Conservation (phyloP, 2,888 invertebrate species). For the Eupithecia centaureata region DNA sequence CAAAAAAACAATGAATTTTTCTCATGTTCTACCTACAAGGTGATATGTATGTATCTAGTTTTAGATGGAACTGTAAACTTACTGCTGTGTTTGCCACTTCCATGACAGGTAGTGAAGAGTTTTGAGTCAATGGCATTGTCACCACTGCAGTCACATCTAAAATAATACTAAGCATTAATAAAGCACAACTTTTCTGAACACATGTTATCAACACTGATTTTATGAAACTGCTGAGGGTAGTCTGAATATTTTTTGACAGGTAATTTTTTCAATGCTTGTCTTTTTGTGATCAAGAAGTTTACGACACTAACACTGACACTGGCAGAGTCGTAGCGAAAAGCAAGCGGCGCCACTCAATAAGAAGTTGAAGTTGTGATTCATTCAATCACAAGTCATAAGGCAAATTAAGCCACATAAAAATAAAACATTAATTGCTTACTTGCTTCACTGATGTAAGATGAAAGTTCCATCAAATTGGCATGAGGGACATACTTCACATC, state of each 20-base stretch:
- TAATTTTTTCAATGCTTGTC: no score
- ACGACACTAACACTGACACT: no score
- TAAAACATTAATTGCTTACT: conserved; percentile 67
- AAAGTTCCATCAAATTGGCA: conserved; percentile 76
- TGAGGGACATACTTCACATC: conserved; percentile 73
- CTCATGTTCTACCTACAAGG: neutral
- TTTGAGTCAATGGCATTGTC: conserved; percentile 78
- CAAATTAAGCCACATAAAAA: no score
- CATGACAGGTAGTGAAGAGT: conserved; percentile 78
- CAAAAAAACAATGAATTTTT: neutral
- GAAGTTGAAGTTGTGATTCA: neutral
- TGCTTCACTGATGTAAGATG: conserved; percentile 80
- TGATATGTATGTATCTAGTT: neutral
- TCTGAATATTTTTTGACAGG: neutral
- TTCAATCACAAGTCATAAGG: neutral
- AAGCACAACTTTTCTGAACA: conserved; percentile 6
- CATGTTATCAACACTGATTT: neutral
- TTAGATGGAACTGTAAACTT: conserved; percentile 46
- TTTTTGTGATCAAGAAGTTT: no score
- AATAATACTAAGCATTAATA: conserved; percentile 14
- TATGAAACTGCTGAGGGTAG: conserved; percentile 27
- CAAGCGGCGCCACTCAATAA: no score
- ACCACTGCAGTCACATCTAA: conserved; percentile 80
- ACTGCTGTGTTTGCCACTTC: conserved; percentile 79
- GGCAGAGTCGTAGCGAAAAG: no score